Evolutionary conservation across 2,888 invertebrate species (phyloP).

Genomic region (Cephalotes varians): DNA sequence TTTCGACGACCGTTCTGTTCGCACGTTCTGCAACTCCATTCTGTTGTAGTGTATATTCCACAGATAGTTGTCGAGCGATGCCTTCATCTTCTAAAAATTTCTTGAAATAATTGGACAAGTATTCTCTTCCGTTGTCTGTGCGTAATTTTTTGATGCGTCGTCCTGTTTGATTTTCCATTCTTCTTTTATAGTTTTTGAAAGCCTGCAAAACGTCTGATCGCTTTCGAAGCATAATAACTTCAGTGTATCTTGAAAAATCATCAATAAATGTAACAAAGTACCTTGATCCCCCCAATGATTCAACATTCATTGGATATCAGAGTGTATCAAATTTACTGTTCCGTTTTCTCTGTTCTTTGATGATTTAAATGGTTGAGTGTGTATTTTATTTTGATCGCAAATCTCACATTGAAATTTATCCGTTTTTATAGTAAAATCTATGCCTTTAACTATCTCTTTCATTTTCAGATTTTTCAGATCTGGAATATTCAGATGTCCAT

Average conservation of each 20-base stretch:
- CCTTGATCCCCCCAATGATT: constrained; percentile 59
- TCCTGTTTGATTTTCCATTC: not conserved
- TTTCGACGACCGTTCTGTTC: not conserved
- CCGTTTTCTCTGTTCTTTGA: constrained; percentile 51
- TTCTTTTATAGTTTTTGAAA: not conserved
- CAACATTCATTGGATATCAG: constrained; percentile 60
- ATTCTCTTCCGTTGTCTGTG: not conserved
- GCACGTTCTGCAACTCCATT: not conserved
- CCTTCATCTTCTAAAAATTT: not conserved
- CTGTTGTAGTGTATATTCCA: not conserved
- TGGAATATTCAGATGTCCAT: constrained; percentile 66
- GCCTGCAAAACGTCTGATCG: constrained; percentile 53
- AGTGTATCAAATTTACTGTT: constrained; percentile 58
- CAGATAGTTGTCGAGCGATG: not conserved
- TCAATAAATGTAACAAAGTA: constrained; percentile 65
- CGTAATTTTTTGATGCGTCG: not conserved
- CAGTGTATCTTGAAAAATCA: constrained; percentile 53
- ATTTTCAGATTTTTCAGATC: constrained; percentile 60
- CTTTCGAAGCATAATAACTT: constrained; percentile 41
- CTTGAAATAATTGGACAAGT: not conserved
- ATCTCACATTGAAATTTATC: constrained; percentile 47
- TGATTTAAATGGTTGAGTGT: constrained; percentile 52
- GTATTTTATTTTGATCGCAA: constrained; percentile 65
- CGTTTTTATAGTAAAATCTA: constrained; percentile 41
- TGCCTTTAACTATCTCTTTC: constrained; percentile 61